A percentile compares a stretch with the other conserved stretches of the same genome.
phyloP scores from a whole-genome alignment of 2,113 vertebrate species.

The Hippoglossus stenolepis region DNA sequence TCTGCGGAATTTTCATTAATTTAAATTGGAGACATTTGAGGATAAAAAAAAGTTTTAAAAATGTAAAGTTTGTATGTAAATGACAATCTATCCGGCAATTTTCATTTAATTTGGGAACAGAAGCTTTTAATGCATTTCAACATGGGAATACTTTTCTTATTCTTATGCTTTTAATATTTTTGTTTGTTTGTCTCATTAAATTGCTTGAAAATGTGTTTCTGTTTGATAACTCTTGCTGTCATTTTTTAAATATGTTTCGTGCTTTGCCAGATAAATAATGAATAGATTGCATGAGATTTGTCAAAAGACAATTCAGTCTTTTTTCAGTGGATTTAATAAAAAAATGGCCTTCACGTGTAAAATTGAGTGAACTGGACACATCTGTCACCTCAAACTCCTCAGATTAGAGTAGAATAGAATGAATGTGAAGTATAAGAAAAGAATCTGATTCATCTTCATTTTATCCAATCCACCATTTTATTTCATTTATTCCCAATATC shows the following conservation, averaged over 20 bases:
- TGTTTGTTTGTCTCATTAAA: not conserved
- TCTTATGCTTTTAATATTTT: slow-evolving; percentile 2
- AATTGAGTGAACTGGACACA: too few relatives aligned
- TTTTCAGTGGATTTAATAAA: too few relatives aligned
- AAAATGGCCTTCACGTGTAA: too few relatives aligned
- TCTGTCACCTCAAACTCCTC: too few relatives aligned
- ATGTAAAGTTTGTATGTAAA: not conserved
- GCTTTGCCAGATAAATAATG: too few relatives aligned
- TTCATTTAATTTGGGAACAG: not conserved
- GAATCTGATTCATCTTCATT: not conserved
- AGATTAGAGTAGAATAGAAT: not conserved
- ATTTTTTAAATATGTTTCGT: not conserved
- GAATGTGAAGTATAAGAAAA: not conserved
- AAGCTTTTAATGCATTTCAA: slow-evolving; percentile 30
- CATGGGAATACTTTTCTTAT: not conserved
- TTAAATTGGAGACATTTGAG: not conserved
- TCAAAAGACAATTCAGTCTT: too few relatives aligned
- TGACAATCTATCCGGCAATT: not conserved
- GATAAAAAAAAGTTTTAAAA: not conserved
- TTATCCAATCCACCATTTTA: slow-evolving; percentile 73
- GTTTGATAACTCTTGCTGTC: too few relatives aligned
- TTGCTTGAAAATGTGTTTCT: not conserved
- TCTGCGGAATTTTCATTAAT: too few relatives aligned
- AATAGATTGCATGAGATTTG: too few relatives aligned
- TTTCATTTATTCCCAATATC: slow-evolving; percentile 62